These are phyloP conservation scores for Myiothlypis chrysogaster DNA, from an alignment of 2,797 vertebrate genomes.

Conservation along the genomic window DNA sequence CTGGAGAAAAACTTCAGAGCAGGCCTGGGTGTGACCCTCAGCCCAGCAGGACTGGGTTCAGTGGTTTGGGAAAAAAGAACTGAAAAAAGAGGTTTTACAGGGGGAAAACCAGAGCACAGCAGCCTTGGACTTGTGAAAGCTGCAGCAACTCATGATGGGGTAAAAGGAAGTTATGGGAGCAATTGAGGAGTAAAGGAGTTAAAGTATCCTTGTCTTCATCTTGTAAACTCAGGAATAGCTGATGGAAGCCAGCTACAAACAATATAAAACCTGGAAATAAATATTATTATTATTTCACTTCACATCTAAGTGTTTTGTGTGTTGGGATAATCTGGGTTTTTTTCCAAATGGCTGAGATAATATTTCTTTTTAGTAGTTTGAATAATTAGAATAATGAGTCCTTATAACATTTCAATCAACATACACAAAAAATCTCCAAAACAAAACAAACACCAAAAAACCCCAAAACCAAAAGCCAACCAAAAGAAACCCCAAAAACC, in stretches of 20 bases:
- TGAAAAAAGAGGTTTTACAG: background rate
- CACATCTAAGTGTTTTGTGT: accelerated
- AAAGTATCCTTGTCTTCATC: background rate
- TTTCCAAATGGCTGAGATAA: background rate
- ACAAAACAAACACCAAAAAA: background rate
- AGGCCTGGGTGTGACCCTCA: background rate
- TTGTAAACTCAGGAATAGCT: background rate
- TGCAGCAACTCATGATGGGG: background rate
- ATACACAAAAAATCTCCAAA: background rate
- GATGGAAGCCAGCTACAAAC: background rate
- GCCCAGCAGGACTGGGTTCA: background rate
- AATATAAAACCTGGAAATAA: background rate
- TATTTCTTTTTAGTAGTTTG: accelerated
- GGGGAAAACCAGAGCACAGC: accelerated
- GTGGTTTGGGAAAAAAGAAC: background rate
- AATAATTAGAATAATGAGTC: background rate
- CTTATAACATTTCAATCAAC: background rate
- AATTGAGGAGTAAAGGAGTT: background rate
- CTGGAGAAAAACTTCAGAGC: background rate
- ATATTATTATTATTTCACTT: background rate
- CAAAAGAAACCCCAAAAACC: background rate
- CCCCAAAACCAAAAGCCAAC: background rate
- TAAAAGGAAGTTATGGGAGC: background rate
- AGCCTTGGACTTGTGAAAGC: background rate
- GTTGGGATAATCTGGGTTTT: background rate